Conservation (phyloP, 2,888 invertebrate species). For the Automeris io region DNA sequence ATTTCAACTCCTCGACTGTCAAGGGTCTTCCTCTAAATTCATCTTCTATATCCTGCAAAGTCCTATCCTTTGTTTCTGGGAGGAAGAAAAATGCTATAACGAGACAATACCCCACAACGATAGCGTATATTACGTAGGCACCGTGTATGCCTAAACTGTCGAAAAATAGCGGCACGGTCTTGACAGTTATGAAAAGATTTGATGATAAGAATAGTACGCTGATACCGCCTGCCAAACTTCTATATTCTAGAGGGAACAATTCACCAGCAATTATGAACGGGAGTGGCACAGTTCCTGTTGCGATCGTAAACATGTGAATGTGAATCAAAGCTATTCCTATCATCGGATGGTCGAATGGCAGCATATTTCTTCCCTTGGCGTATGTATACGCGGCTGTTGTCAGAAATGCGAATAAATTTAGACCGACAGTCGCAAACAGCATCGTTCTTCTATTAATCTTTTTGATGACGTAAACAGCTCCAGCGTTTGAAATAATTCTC, state of each 20-base stretch:
- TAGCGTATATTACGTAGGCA: slow-evolving; percentile 43
- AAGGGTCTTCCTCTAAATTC: slow-evolving; percentile 30
- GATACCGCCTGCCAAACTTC: slow-evolving; percentile 10
- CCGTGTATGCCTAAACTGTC: slow-evolving; percentile 38
- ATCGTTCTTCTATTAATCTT: slow-evolving; percentile 39
- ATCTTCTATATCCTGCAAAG: slow-evolving; percentile 11
- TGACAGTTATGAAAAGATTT: slow-evolving; percentile 45
- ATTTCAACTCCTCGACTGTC: slow-evolving; percentile 16
- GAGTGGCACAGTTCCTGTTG: slow-evolving; percentile 10
- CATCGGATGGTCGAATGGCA: slow-evolving; percentile 26
- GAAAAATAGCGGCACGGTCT: slow-evolving; percentile 44
- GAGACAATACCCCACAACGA: slow-evolving; percentile 41
- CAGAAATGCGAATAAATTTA: slow-evolving; percentile 31
- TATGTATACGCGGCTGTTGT: slow-evolving; percentile 38
- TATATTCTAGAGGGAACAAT: slow-evolving; percentile 12
- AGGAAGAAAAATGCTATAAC: slow-evolving; percentile 39
- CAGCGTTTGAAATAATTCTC: slow-evolving; percentile 35
- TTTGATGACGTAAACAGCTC: slow-evolving; percentile 37
- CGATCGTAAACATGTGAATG: slow-evolving; percentile 11
- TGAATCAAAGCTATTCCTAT: slow-evolving; percentile 22
- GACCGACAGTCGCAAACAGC: slow-evolving; percentile 31
- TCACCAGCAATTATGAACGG: slow-evolving; percentile 13
- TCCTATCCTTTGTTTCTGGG: slow-evolving; percentile 41
- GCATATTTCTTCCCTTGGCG: slow-evolving; percentile 23
- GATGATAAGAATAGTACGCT: slow-evolving; percentile 29